Evolutionary conservation across 2,113 vertebrate genomes (phyloP), one percentile per base, ranked within the genome.

Genomic region (Pogona vitticeps): DNA sequence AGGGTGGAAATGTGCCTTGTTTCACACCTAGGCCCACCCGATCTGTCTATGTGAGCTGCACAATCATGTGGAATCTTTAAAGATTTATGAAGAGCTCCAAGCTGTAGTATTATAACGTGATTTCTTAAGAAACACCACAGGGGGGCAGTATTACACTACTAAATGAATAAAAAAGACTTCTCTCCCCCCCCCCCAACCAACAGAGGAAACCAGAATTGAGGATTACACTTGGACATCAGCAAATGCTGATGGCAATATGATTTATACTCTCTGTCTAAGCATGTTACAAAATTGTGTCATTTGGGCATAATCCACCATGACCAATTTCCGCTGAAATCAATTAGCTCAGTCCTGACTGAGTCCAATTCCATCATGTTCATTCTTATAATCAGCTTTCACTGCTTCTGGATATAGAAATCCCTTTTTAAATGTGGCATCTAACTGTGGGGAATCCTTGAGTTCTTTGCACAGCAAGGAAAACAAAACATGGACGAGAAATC

Each of bases 101-200:
- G 58, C 5, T 63, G 1, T 63, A 63, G 3, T 18, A 61, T 13
- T 61, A 61, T 14, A 20, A 61, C 20, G 17, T 63, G 18, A 26
- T 90, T 83, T 95, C 79, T 87, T 89, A 78, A 36, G 12, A 75
- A 91, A 63, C 81, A 92, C 84, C 82, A 83, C 76, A 91, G 91
- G 89, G 91, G 89, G 89, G 91, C 88, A 95, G 88, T 88, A 89
- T 95, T 94, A 94, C 85, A 95, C 93, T 88, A 90, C 36, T 70
- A 87, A 93, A 94, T 42, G 72, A 42, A 68, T 67, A 4, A 31
- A 65, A 26, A 9, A 28, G 28, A 65, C 17, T 26, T 26, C n/a
- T n/a, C n/a, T n/a, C n/a, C n/a, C 46, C 46, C 46, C 46, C 46
- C 46, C 46, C 46, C 46, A 38, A n/a, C 26, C 77, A 82, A 91